A percentile compares a stretch with the other conserved stretches of the same genome.
phyloP scores from a whole-genome alignment of 2,113 vertebrate genomes.

The Chaetops frenatus region DNA sequence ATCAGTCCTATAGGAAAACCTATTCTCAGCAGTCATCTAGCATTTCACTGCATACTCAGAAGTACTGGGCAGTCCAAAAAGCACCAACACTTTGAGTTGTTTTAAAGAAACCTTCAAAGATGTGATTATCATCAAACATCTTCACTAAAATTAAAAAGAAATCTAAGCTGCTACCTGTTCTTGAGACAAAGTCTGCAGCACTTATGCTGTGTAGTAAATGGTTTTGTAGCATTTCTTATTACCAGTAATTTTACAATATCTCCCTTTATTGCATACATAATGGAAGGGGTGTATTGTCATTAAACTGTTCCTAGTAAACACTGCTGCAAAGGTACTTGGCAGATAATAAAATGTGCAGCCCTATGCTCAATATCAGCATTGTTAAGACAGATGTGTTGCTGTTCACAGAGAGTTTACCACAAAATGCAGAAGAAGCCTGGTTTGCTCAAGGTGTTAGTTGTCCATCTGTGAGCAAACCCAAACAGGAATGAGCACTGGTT shows the following conservation, averaged over 20 bases:
- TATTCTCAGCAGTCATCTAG: not conserved
- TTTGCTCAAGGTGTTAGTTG: not conserved
- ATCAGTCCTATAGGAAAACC: not conserved
- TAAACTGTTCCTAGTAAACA: slow-evolving; percentile 52
- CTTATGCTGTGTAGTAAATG: not conserved
- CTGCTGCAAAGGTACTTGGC: slow-evolving; percentile 6
- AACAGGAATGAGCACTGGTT: not conserved
- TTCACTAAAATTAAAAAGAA: not conserved
- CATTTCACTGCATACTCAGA: not conserved
- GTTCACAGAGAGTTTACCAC: not conserved
- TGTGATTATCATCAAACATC: not conserved
- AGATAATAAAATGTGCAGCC: not conserved
- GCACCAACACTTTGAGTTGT: not conserved
- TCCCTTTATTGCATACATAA: slow-evolving; percentile 50
- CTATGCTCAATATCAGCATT: not conserved
- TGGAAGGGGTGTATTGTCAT: slow-evolving; percentile 51
- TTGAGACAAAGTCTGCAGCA: not conserved
- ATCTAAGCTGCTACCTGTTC: not conserved
- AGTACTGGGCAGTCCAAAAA: not conserved
- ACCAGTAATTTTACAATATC: slow-evolving; percentile 50
- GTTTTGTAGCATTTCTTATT: slow-evolving; percentile 53
- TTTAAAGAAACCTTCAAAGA: not conserved
- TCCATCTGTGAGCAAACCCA: not conserved
- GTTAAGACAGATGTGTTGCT: not conserved
- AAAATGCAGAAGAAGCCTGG: not conserved